Evolutionary conservation across 1,140 invertebrate genomes (phyloP), one percentile per base, ranked within the genome.

Genomic region (Anoplolepis gracilipes): DNA sequence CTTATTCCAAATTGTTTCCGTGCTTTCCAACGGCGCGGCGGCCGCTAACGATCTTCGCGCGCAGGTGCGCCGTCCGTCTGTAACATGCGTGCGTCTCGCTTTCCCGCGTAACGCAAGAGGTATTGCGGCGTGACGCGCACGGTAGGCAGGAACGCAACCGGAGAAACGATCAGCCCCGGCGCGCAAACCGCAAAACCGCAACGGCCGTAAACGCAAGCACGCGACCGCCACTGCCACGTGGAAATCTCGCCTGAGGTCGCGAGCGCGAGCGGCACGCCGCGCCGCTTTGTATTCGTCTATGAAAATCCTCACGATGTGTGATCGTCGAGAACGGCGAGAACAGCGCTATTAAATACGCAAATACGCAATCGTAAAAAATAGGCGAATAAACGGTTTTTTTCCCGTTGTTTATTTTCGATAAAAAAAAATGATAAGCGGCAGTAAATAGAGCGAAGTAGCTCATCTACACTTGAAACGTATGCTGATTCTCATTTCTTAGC

Each of bases 131-230:
- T 39, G 75, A 30, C 57, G 57, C 46, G 84, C 53, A 70, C 82
- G 65, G 81, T 70, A 88, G 81, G 86, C 67, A 57, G 46, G 25
- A n/a, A 30, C 30, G 61, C 46, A 42, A 46, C 65, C 76, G 33
- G 72, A 85, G 75, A 73, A 90, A 89, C 84, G 89, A 84, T 59
- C 61, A 61, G 62, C 69, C 57, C 57, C 42, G 62, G 59, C 78
- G 87, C 36, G 61, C 73, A 65, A 86, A 88, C 88, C 90, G 82
- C 90, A 86, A 91, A 91, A 91, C 90, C 90, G 78, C 88, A 90
- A 86, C 85, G 78, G 53, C 75, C 73, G 89, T 88, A 90, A 91
- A 92, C 81, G 88, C 88, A 82, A 87, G 88, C 88, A 90, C 88
- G 88, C 88, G 88, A 85, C 81, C 39, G 57, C 39, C 55, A 10